Conservation (phyloP, 2,113 vertebrate genomes). For the Narcine bancroftii region DNA sequence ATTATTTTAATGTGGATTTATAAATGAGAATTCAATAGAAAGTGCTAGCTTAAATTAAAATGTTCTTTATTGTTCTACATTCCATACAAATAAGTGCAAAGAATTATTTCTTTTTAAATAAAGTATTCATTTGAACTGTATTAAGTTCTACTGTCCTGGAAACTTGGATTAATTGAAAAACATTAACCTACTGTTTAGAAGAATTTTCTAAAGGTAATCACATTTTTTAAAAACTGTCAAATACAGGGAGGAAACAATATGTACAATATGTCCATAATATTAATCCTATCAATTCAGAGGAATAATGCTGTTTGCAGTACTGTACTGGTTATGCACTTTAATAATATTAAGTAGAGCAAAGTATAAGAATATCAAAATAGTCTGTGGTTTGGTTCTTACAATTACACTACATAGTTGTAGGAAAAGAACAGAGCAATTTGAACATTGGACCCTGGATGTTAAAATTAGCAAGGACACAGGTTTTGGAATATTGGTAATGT, state of each 20-base stretch:
- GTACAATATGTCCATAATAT: constrained; percentile 21
- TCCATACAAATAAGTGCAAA: constrained; percentile 27
- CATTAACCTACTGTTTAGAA: constrained; percentile 16
- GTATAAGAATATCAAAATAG: not conserved
- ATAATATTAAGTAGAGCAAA: constrained; percentile 13
- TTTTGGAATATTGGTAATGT: not conserved
- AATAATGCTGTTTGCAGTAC: not conserved
- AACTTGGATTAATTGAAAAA: constrained; percentile 13
- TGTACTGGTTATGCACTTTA: constrained; percentile 3
- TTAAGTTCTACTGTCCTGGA: not conserved
- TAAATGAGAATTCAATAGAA: not conserved
- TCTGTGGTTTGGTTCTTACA: not conserved
- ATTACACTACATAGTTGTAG: not conserved
- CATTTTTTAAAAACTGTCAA: not conserved
- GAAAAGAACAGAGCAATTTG: not conserved
- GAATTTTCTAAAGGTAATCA: constrained; percentile 2
- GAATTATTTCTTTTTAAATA: not conserved
- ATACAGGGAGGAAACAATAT: constrained; percentile 13
- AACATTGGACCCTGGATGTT: not conserved
- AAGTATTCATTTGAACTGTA: not conserved
- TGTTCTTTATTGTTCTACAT: constrained; percentile 25
- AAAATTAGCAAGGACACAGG: not conserved
- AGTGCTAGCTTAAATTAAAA: constrained; percentile 4
- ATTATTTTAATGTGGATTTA: not conserved
- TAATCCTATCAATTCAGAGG: not conserved